Conservation (phyloP, 2,113 vertebrate species). For the Zosterops pallidus region DNA sequence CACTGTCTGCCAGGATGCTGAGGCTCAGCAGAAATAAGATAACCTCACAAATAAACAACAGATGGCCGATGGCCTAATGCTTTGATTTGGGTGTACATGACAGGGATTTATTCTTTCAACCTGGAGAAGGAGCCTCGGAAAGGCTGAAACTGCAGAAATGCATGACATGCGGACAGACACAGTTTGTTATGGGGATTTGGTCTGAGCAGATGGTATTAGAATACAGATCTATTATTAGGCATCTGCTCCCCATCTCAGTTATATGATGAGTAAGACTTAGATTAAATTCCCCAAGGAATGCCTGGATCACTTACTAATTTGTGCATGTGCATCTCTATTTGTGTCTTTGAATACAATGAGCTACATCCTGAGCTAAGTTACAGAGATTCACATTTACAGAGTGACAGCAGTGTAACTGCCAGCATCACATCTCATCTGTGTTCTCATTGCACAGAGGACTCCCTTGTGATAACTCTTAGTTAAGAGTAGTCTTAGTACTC, state of each 20-base stretch:
- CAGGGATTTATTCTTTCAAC: constrained; percentile 53
- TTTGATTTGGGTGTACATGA: constrained; percentile 39
- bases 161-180: neutral
- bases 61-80: constrained; percentile 49
- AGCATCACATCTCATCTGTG: neutral
- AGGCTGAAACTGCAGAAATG: constrained; percentile 61
- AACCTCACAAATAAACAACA: constrained; percentile 61
- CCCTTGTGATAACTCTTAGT: neutral
- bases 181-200: constrained; percentile 11
- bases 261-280: neutral
- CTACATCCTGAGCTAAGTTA: neutral
- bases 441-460: neutral
- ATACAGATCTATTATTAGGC: constrained; percentile 56
- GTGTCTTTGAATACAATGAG: neutral
- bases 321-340: neutral
- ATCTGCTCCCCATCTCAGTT: constrained; percentile 49
- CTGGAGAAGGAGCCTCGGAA: constrained; percentile 23
- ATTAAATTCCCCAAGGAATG: constrained; percentile 26
- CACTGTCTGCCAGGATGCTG: neutral
- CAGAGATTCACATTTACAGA: neutral
- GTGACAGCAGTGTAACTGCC: neutral
- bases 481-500: neutral
- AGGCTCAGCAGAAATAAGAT: constrained; percentile 44
- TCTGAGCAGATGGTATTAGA: constrained; percentile 58
- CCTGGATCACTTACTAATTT: constrained; percentile 11